Base-by-base conservation (phyloP, 1,140 invertebrate genomes). In the Ceratina australensis region DNA sequence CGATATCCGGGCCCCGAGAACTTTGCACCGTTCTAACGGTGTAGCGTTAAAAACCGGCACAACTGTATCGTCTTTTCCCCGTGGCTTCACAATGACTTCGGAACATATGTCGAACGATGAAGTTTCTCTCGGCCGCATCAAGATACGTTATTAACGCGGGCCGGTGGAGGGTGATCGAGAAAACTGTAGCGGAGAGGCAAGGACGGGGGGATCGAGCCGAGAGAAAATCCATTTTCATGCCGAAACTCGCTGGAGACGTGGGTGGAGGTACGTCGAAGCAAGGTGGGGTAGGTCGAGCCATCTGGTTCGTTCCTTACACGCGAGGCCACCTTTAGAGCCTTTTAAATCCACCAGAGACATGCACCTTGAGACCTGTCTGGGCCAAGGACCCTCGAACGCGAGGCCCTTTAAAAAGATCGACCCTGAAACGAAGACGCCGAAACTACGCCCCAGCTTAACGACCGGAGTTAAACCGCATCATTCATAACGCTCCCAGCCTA, bases 301-400 rank as follows among this genome's bases (percentile, higher is more conserved):
- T 87, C 85, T 88, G 87, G 85, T 73, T 67, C 73, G 52, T 61
- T 81, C 56, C 64, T 61, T 73, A 63, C 72, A 20, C 66, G 54
- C 66, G 54, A 63, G 71, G 56, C 52, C 61, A 80, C 72, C 63
- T 79, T 74, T 56, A 80, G 83, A 82, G 87, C 83, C 85, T 88
- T 91, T 90, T 89, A 91, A 91, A 89, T 82, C 81, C 72, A 82
- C 84, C 86, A 73, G 80, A 87, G 87, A 89, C 82, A 86, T 84
- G 87, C 88, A 89, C 89, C 88, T 89, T 88, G 87, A 89, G 87
- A 89, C 88, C 90, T 88, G 87, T 83, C 80, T 75, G 47, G 84
- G 83, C 84, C 87, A 85, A 89, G 88, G 87, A 88, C 87, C 87
- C 88, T 87, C 72, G 69, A 80, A 72, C 72, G 67, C 66, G 63